phyloP scores from a whole-genome alignment of 1,140 invertebrate genomes.

The Oscheius sp. region DNA sequence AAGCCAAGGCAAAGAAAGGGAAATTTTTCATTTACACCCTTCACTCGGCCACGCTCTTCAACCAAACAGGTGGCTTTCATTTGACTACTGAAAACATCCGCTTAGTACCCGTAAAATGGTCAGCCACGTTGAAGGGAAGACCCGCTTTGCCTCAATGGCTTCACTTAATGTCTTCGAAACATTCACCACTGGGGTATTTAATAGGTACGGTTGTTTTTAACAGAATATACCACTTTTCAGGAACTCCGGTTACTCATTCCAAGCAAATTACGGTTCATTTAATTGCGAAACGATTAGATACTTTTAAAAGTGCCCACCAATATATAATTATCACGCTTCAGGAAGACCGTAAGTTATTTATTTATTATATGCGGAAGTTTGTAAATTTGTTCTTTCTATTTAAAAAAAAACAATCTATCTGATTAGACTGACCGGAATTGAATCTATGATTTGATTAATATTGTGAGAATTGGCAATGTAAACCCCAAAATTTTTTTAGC shows the following conservation, averaged over 20 bases:
- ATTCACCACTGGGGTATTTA: constrained; percentile 52
- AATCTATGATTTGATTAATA: background rate
- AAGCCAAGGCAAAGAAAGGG: constrained; percentile 49
- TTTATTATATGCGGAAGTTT: background rate
- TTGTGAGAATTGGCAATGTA: background rate
- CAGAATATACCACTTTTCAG: constrained; percentile 33
- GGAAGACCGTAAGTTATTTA: constrained; percentile 46
- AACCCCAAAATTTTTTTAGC: constrained; percentile 37
- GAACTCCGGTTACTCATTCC: constrained; percentile 52
- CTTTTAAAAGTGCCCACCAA: constrained; percentile 49
- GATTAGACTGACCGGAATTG: no score
- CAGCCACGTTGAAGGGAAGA: constrained; percentile 54
- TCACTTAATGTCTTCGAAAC: constrained; percentile 49
- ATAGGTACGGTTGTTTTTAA: constrained; percentile 37
- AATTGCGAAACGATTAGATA: constrained; percentile 52
- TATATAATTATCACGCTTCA: constrained; percentile 47
- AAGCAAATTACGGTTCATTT: constrained; percentile 52
- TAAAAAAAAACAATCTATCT: no score
- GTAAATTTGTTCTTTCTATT: no score
- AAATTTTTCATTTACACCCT: constrained; percentile 54
- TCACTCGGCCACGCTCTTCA: constrained; percentile 55
- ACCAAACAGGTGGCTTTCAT: constrained; percentile 48
- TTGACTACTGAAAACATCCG: background rate
- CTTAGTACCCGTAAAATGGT: constrained; percentile 60
- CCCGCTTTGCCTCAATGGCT: constrained; percentile 55